These are phyloP conservation scores for Ostrea edulis DNA, from an alignment of 1,140 invertebrate species.

Conservation along the genomic window DNA sequence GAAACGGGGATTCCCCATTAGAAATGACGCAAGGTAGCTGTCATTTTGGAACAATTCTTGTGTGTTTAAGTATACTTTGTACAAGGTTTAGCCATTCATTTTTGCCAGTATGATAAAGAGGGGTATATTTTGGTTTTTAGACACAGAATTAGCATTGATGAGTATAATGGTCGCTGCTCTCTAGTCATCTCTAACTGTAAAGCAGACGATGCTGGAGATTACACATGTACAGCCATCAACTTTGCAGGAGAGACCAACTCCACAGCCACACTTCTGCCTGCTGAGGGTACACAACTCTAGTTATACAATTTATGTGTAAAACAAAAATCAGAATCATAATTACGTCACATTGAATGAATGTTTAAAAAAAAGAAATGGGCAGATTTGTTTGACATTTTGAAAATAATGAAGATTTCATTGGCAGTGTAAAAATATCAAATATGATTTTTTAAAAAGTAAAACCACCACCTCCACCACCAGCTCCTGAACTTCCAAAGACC, in stretches of 20 bases:
- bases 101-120: neutral
- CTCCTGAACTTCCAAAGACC: neutral
- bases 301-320: neutral
- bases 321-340: neutral
- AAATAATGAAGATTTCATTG: neutral
- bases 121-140: slow-evolving; percentile 50
- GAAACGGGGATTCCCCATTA: slow-evolving; percentile 73
- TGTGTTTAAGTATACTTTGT: neutral
- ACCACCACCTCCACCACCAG: slow-evolving; percentile 41
- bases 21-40: slow-evolving; percentile 70
- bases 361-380: neutral
- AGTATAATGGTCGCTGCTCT: slow-evolving; percentile 85
- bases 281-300: slow-evolving; percentile 66
- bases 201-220: slow-evolving; percentile 96
- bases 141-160: slow-evolving; percentile 72
- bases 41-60: neutral
- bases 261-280: slow-evolving; percentile 70
- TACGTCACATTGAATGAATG: neutral
- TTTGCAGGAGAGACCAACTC: slow-evolving; percentile 80
- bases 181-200: slow-evolving; percentile 94
- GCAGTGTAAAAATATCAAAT: neutral
- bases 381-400: neutral
- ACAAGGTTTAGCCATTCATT: neutral
- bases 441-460: slow-evolving; percentile 37
- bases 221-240: slow-evolving; percentile 90